Percentiles rank a stretch among this genome's conserved stretches.
phyloP scores from a whole-genome alignment of 2,113 vertebrate species.

The Tyto alba region DNA sequence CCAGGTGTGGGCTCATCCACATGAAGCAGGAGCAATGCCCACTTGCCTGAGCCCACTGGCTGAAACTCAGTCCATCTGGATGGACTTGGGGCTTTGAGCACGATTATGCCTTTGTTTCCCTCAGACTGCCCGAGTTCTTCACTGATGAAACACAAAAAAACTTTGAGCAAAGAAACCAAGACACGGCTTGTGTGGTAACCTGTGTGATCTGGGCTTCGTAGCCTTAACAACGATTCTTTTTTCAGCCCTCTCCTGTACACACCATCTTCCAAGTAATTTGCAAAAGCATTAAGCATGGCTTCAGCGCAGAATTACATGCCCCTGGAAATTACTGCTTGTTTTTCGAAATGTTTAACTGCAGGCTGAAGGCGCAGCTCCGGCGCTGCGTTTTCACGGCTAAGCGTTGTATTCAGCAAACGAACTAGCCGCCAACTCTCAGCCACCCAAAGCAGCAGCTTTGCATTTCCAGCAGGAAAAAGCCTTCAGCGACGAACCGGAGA shows the following conservation, averaged over 20 bases:
- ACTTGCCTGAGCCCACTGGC: background rate
- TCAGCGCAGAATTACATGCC: fast-evolving
- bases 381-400: fast-evolving
- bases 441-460: fast-evolving
- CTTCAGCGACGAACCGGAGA: fast-evolving
- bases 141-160: background rate
- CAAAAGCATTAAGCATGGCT: fast-evolving
- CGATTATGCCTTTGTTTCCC: too few relatives aligned
- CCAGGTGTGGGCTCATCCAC: background rate
- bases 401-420: fast-evolving
- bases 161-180: background rate
- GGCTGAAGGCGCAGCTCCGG: fast-evolving
- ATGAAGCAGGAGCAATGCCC: background rate
- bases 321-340: background rate
- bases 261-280: background rate
- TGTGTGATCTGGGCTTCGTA: background rate
- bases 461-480: background rate
- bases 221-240: background rate
- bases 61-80: background rate
- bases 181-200: fast-evolving
- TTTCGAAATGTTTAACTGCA: fast-evolving
- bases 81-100: background rate
- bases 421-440: fast-evolving
- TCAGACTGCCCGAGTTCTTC: background rate
- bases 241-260: background rate